These are phyloP conservation scores for Otolemur garnettii DNA, from an alignment of 2,113 vertebrate genomes.

Conservation along the genomic window DNA sequence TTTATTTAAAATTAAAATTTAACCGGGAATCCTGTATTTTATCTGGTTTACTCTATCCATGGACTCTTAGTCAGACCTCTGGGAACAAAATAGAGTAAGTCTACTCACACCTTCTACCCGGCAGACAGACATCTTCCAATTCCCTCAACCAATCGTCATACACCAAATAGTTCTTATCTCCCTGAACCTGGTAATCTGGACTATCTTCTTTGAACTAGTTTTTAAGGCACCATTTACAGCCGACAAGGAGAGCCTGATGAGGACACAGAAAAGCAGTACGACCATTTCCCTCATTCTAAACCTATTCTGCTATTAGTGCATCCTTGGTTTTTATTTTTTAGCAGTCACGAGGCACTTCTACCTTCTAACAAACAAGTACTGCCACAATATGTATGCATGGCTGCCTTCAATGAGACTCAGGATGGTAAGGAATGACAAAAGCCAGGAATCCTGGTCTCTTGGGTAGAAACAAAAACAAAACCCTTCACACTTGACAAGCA, in stretches of 20 bases:
- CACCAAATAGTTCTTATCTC: neutral
- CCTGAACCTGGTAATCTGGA: fast-evolving
- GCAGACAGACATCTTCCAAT: neutral
- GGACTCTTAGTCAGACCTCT: neutral
- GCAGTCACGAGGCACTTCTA: neutral
- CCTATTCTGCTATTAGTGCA: neutral
- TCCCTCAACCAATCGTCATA: neutral
- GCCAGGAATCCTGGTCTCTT: neutral
- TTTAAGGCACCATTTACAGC: neutral
- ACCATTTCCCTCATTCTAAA: neutral
- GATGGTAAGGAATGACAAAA: neutral
- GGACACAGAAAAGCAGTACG: neutral
- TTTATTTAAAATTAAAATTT: neutral
- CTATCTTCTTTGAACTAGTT: neutral
- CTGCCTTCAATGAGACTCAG: neutral
- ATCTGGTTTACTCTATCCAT: neutral
- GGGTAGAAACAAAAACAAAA: neutral
- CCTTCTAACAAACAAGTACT: neutral
- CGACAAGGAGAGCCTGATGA: neutral
- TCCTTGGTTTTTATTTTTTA: neutral
- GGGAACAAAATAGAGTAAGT: neutral
- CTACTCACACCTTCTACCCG: neutral
- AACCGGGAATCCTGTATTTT: neutral
- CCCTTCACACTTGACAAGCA: neutral
- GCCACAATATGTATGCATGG: fast-evolving